Evolutionary conservation across 2,888 invertebrate genomes (phyloP), one percentile per base, ranked within the genome.

Genomic region (Thumatha senex): DNA sequence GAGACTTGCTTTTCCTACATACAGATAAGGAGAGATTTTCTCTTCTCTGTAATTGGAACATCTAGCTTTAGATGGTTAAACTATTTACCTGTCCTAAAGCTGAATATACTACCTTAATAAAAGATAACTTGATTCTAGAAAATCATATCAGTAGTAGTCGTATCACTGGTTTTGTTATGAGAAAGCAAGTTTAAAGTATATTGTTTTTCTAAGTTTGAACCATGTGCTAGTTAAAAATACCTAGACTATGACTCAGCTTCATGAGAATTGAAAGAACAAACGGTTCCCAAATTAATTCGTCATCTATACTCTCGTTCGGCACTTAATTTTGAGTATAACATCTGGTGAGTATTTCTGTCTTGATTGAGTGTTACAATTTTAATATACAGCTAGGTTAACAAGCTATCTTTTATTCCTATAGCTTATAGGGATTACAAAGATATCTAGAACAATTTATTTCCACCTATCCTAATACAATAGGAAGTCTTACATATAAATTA

Each of bases 241-340:
- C 39, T 58, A 56, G 53, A 52, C 54, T 35, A 63, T 70, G 70
- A 70, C 11, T 70, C 70, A 70, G 33, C 36, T 18, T 48, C 63
- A 67, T 70, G 70, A 61, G 70, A 70, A 63, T 58, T 55, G 38
- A 33, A 13, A 63, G 49, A 58, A 56, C 48, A 56, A 62, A 60
- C 52, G 47, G 70, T 70, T 70, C 70, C 69, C 70, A 70, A 70
- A 70, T 62, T 61, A 70, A 67, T 68, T 63, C 67, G 63, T 70
- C 69, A 62, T 66, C 55, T 59, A 63, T 58, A 39, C 54, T 56
- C 45, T 59, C 61, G 53, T 63, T 68, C 63, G 68, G 62, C 64
- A 56, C 55, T 62, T 60, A 52, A 61, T 51, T 54, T 50, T 54
- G 31, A 63, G 59, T 51, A 54, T 39, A 46, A 56, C 68, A 68